Evolutionary conservation across 2,888 invertebrate genomes (phyloP), one percentile per base, ranked within the genome.

Genomic region (Brachypterus glaber): DNA sequence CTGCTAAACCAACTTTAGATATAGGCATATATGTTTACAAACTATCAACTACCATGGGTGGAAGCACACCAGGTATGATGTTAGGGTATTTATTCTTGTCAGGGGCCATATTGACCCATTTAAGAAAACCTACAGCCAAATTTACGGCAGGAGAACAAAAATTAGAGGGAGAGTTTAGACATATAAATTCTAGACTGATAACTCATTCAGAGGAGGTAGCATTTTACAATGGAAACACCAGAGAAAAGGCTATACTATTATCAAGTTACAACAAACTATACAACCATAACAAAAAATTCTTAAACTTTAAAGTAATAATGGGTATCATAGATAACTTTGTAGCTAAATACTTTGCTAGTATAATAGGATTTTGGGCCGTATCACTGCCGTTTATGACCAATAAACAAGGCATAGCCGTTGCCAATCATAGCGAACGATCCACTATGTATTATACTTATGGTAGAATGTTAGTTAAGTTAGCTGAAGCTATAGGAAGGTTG

Each of bases 131-230:
- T 0, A 86, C 91, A 44, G 91, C 76, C 1, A 72, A 78, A 32
- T 73, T 97, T 70, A 97, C 97, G 0, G 89, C 93, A 2, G 51
- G 43, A 4, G 97, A 98, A 63, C 97, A 97, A 65, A 88, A 89
- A 62, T 68, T 96, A n/a, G 98, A 98, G 70, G 98, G 97, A 36
- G 96, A 98, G 72, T 96, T 91, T 67, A 77, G 97, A 60, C 96
- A 91, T 59, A 92, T 96, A 18, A 93, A 98, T 65, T 90, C 96
- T 2, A 48, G 97, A 34, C 72, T 98, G 17, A 97, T 98, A 43
- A 93, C 95, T 0, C 95, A 97, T 65, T 88, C 95, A 1, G 97
- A 98, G 66, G 98, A 98, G 67, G 77, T 93, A 27, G 82, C 82
- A 0, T 83, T 83, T 62, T 83, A 80, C 54, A 77, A 85, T 68